phyloP scores from a whole-genome alignment of 2,888 invertebrate genomes.

The Pinctada fucata region DNA sequence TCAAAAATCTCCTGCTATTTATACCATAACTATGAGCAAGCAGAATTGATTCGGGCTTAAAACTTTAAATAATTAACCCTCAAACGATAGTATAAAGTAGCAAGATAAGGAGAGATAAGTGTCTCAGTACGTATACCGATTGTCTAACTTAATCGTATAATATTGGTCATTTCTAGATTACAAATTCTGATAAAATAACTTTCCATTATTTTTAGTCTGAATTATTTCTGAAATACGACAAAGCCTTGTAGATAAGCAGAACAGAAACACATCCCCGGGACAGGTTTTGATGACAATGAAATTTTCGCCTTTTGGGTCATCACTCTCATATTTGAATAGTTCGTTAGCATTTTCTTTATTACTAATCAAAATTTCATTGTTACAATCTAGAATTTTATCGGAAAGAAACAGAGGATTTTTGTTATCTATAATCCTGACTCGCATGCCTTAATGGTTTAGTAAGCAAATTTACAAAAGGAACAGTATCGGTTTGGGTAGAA shows the following conservation, averaged over 20 bases:
- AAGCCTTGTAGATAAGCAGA: background rate
- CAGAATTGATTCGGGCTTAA: no score
- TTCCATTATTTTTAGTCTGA: background rate
- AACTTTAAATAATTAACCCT: no score
- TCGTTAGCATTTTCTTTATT: background rate
- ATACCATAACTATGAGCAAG: no score
- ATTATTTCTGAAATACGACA: background rate
- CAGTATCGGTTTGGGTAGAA: constrained; percentile 26
- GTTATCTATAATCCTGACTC: constrained; percentile 6
- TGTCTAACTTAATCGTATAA: no score
- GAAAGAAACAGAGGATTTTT: constrained; percentile 6
- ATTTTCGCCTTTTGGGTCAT: background rate
- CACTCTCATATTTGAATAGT: background rate
- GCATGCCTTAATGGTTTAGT: constrained; percentile 32
- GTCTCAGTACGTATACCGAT: no score
- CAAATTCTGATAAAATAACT: background rate
- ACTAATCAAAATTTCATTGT: background rate
- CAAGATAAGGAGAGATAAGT: no score
- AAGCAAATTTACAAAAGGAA: constrained; percentile 21
- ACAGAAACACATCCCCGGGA: background rate
- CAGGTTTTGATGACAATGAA: background rate
- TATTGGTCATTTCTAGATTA: background rate
- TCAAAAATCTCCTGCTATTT: no score
- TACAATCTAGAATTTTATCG: background rate
- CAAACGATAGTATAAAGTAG: no score